These are phyloP conservation scores for Dreissena polymorpha DNA, from an alignment of 1,140 invertebrate species.

Conservation along the genomic window DNA sequence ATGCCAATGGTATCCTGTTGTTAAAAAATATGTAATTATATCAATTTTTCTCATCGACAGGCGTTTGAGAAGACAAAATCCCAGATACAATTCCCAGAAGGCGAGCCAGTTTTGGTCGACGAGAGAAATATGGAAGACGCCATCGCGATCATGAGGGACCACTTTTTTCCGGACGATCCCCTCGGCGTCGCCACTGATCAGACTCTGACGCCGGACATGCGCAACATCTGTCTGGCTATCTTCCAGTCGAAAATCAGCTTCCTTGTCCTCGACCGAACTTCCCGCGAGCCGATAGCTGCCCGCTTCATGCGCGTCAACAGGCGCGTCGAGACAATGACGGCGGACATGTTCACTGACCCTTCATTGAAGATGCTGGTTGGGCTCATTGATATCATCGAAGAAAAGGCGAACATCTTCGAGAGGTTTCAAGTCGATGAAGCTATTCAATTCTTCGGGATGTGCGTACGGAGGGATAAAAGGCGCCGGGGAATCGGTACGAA, in stretches of 20 bases:
- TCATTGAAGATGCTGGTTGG: background rate
- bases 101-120: background rate
- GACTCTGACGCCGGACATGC: background rate
- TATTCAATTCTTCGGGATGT: slow-evolving; percentile 7
- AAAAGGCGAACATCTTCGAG: slow-evolving; percentile 11
- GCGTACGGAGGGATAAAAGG: slow-evolving; percentile 7
- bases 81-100: background rate
- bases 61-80: slow-evolving; percentile 23
- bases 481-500: background rate
- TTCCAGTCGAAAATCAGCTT: slow-evolving; percentile 20
- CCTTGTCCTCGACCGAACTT: background rate
- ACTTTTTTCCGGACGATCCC: slow-evolving; percentile 8
- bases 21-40: no score
- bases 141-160: background rate
- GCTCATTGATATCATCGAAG: background rate
- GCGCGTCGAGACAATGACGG: background rate
- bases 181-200: background rate
- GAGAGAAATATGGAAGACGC: background rate
- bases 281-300: slow-evolving; percentile 8
- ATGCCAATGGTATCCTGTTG: no score
- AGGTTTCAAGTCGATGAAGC: background rate
- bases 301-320: background rate
- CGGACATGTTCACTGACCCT: background rate
- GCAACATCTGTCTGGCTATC: background rate
- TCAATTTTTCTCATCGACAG: background rate